These are phyloP conservation scores for Brachyhypopomus occidentalis DNA, from an alignment of 2,113 vertebrate species.

Conservation along the genomic window DNA sequence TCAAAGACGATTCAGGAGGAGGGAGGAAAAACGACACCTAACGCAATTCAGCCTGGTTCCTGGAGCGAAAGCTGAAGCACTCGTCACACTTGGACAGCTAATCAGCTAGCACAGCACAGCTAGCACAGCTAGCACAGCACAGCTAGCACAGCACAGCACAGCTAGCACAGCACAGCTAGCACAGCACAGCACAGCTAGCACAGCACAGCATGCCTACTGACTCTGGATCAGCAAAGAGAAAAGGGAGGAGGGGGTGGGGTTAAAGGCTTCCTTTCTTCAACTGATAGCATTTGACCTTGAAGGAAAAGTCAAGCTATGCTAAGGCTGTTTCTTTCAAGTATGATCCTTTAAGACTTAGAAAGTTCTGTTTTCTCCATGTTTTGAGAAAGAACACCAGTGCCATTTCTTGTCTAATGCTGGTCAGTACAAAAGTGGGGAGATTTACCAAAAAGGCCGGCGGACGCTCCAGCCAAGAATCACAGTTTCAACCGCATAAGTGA, in stretches of 20 bases:
- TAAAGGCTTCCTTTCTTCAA: conserved; percentile 50
- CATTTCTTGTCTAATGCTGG: too few species aligned
- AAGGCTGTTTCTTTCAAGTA: conserved; percentile 43
- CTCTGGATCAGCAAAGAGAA: conserved; percentile 64
- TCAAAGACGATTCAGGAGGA: neutral
- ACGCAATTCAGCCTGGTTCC: conserved; percentile 5
- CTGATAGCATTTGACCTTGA: conserved; percentile 51
- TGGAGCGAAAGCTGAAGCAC: conserved; percentile 44
- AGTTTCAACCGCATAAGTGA: conserved; percentile 52
- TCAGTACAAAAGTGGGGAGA: conserved; percentile 50
- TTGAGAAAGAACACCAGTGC: conserved; percentile 25
- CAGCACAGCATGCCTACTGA: conserved; percentile 64
- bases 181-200: conserved; percentile 50
- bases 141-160: conserved; percentile 60
- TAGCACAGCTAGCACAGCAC: conserved; percentile 55
- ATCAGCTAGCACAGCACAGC: conserved; percentile 58
- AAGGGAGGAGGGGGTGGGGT: conserved; percentile 47
- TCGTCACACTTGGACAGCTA: conserved; percentile 69
- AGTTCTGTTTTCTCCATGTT: conserved; percentile 41
- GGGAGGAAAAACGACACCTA: conserved; percentile 1
- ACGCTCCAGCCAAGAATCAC: conserved; percentile 57
- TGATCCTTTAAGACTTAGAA: conserved; percentile 45
- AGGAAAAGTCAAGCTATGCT: conserved; percentile 46
- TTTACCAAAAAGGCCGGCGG: conserved; percentile 30
- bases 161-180: conserved; percentile 53